phyloP scores from a whole-genome alignment of 2,888 invertebrate species.

The Anthrax anthrax region DNA sequence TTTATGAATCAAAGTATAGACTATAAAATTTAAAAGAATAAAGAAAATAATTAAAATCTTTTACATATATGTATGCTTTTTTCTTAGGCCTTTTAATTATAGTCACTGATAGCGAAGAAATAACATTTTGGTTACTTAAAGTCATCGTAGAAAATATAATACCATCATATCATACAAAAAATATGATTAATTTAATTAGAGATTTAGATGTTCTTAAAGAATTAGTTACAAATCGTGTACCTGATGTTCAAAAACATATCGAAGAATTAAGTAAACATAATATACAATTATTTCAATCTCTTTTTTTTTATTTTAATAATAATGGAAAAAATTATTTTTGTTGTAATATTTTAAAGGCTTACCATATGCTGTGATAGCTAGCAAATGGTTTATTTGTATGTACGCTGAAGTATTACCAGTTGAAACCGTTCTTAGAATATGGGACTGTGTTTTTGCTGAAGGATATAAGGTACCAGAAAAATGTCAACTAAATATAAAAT shows the following conservation, averaged over 20 bases:
- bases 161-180: slow-evolving; percentile 78
- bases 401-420: slow-evolving; percentile 87
- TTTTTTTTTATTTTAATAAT: neutral
- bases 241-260: slow-evolving; percentile 68
- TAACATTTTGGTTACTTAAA: slow-evolving; percentile 85
- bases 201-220: slow-evolving; percentile 84
- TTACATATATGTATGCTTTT: no score
- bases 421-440: slow-evolving; percentile 86
- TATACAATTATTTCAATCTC: no score
- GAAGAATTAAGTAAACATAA: slow-evolving; percentile 48
- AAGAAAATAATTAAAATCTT: no score
- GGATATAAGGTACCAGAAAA: slow-evolving; percentile 52
- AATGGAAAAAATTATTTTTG: neutral
- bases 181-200: slow-evolving; percentile 76
- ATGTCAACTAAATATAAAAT: neutral
- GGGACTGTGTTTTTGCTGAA: slow-evolving; percentile 92
- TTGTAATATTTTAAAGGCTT: slow-evolving; percentile 38
- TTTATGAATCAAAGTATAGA: no score
- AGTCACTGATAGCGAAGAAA: slow-evolving; percentile 79
- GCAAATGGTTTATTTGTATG: slow-evolving; percentile 92
- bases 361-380: slow-evolving; percentile 81
- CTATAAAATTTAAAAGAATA: no score
- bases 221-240: slow-evolving; percentile 66
- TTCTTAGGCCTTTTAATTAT: slow-evolving; percentile 57
- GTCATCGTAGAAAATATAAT: slow-evolving; percentile 73